Base-by-base conservation (phyloP, 1,140 invertebrate genomes). In the Drosophila pruinosa region DNA sequence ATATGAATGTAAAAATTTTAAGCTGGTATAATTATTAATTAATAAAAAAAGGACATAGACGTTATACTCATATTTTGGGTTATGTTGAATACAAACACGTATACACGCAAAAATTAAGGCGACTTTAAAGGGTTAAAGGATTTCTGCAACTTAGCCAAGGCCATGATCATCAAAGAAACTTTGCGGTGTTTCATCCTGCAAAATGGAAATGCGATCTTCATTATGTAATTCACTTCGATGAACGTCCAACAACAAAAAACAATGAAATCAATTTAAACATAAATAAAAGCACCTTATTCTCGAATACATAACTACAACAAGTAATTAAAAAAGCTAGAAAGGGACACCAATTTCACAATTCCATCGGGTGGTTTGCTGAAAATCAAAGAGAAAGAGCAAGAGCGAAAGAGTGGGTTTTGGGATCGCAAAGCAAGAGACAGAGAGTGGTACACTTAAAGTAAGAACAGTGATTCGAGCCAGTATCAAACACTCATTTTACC, bases 101-200 rank as follows among this genome's bases (percentile, higher is more conserved):
- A 75, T 75, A 78, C 63, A 80, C 78, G 81, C 65, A 78, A 65
- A 75, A 47, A 59, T 78, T 78, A 89, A 89, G 83, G 88, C 81
- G 78, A 88, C 73, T 86, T 86, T 73, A 41, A 81, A 76, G 54
- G 57, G 39, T 64, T 62, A 22, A 48, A 68, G 45, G 63, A 39
- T 65, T 10, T 34, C 24, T 38, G 39, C 73, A 59, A 43, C 54
- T 79, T 97, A 99, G 89, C 98, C 98, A 76, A 99, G 94, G 71
- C 98, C 98, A 92, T 99, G 97, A 93, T 99, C 98, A 92, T 99
- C 98, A 92, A 99, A 99, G 93, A 99, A 98, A 89, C 98, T 98
- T 93, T 99, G 98, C 45, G 97, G 98, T 38, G 98, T 99, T 94
- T 99, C 98, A 93, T 99, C 98, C 98, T 99, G 93, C 91, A 96